A percentile compares a stretch with the other conserved stretches of the same genome.
Evolutionary conservation across 1,140 invertebrate genomes (phyloP).

Genomic region (Habropoda laboriosa): DNA sequence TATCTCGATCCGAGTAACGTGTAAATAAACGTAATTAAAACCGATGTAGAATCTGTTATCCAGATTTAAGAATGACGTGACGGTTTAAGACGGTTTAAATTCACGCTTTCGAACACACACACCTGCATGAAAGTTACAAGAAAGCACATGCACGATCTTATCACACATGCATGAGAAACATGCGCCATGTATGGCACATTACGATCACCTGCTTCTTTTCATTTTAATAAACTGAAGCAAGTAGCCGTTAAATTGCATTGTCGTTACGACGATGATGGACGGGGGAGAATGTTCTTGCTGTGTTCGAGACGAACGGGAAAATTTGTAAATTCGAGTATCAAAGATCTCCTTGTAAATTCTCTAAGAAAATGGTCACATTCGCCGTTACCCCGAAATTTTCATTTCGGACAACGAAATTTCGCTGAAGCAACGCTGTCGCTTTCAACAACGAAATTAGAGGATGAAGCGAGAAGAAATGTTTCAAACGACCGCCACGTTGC

Average conservation of each 20-base stretch:
- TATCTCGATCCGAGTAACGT: no score
- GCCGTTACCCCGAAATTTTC: no score
- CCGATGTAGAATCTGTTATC: slow-evolving; percentile 8
- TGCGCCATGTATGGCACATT: slow-evolving; percentile 52
- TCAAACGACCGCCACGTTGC: no score
- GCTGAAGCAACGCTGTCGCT: no score
- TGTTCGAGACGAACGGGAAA: background rate
- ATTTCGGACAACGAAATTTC: no score
- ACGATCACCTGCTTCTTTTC: slow-evolving; percentile 56
- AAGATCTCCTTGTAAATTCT: no score
- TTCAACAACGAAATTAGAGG: background rate
- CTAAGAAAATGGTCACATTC: no score
- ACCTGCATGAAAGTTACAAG: slow-evolving; percentile 40
- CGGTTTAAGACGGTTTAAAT: no score
- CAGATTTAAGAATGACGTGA: slow-evolving; percentile 13
- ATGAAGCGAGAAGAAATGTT: background rate
- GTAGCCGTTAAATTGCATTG: slow-evolving; percentile 52
- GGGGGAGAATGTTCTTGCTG: slow-evolving; percentile 21
- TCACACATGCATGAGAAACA: slow-evolving; percentile 61
- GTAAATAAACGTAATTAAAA: background rate
- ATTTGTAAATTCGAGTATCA: background rate
- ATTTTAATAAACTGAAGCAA: slow-evolving; percentile 48
- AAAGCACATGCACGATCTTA: slow-evolving; percentile 49
- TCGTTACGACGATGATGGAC: slow-evolving; percentile 48
- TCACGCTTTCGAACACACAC: slow-evolving; percentile 28